These are phyloP conservation scores for Eristalinus sepulchralis DNA, from an alignment of 2,888 invertebrate species.

Conservation along the genomic window DNA sequence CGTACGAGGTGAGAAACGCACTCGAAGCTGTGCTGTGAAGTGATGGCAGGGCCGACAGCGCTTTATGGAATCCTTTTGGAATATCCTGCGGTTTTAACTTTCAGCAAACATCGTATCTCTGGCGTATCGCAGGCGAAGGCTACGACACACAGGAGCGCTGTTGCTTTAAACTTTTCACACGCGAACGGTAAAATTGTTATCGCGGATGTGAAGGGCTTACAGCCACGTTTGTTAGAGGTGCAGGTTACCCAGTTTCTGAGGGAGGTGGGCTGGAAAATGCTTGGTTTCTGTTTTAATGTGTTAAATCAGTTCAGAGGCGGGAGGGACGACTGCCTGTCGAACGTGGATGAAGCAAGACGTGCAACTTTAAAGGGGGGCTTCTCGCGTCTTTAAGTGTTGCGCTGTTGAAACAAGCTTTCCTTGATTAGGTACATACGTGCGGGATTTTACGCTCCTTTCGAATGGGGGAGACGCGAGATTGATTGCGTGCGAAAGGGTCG, in stretches of 20 bases:
- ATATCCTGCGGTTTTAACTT: conserved; percentile 68
- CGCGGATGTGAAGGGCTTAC: conserved; percentile 35
- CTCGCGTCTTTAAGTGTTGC: background rate
- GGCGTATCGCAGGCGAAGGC: conserved; percentile 11
- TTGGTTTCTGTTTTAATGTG: background rate
- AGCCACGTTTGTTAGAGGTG: conserved; percentile 15
- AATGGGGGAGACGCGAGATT: background rate
- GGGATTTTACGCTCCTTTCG: background rate
- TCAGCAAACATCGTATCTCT: conserved; percentile 54
- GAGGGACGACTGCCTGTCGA: too few relatives aligned
- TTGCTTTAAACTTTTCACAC: conserved; percentile 38
- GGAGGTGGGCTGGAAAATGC: background rate
- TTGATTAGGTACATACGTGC: background rate
- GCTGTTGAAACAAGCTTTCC: background rate
- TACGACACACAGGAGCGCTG: conserved; percentile 32
- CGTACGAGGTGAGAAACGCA: conserved; percentile 8
- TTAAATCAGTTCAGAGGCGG: background rate
- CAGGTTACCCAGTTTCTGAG: conserved; percentile 10
- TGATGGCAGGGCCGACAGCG: conserved; percentile 41
- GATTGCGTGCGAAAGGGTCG: background rate
- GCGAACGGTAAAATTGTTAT: conserved; percentile 26
- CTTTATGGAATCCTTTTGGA: conserved; percentile 61
- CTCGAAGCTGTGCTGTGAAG: background rate
- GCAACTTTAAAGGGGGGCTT: background rate
- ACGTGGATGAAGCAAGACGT: background rate